These are phyloP conservation scores for Nephrotoma appendiculata DNA, from an alignment of 2,888 invertebrate species.

Conservation along the genomic window DNA sequence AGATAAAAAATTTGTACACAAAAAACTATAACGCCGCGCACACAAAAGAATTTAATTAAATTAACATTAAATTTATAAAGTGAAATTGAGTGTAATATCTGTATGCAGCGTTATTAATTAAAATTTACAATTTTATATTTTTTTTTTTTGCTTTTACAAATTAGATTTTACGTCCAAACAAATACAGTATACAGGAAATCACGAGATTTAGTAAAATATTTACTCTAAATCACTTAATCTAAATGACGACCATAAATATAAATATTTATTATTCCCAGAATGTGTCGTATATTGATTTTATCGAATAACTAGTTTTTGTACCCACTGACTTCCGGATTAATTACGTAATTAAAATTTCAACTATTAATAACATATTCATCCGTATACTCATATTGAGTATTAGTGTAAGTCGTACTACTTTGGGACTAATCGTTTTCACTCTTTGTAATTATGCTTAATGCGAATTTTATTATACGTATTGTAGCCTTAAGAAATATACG, in stretches of 20 bases:
- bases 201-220: not conserved
- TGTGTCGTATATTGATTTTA: not conserved
- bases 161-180: no score
- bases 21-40: no score
- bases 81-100: no score
- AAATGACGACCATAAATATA: not conserved
- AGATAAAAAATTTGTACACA: no score
- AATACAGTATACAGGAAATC: no score
- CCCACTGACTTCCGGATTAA: not conserved
- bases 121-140: no score
- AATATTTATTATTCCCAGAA: not conserved
- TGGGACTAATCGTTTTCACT: not conserved
- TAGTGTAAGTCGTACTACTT: no score
- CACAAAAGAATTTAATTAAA: no score
- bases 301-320: not conserved
- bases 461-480: not conserved
- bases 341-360: not conserved
- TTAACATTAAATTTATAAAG: no score
- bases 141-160: no score
- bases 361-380: not conserved
- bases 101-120: no score
- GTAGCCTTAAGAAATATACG: not conserved
- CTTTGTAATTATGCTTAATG: not conserved
- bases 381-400: no score
- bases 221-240: not conserved